Percentiles rank a stretch among this genome's conserved stretches.
phyloP scores from a whole-genome alignment of 2,113 vertebrate genomes.

The Choloepus hoffmanni region DNA sequence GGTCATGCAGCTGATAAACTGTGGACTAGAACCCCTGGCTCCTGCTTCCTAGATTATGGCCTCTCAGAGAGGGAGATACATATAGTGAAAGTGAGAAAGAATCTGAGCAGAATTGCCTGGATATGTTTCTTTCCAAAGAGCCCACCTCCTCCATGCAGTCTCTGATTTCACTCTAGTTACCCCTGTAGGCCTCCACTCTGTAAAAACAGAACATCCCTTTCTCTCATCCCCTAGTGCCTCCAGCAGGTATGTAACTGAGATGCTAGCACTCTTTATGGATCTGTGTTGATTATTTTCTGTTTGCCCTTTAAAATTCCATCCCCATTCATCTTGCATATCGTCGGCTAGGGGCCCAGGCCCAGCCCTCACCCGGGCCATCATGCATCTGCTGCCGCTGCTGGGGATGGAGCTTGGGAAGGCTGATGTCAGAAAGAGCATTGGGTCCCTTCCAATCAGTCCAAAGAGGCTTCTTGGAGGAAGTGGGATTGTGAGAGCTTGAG shows the following conservation, averaged over 20 bases:
- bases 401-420: not conserved
- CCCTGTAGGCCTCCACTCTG: not conserved
- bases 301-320: slow-evolving; percentile 50
- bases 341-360: not conserved
- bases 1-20: not conserved
- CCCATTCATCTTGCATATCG: not conserved
- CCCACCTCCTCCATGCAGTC: not conserved
- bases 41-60: not conserved
- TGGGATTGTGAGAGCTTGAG: slow-evolving; percentile 27
- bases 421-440: not conserved
- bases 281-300: slow-evolving; percentile 45
- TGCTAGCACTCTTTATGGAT: not conserved
- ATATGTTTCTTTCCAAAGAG: slow-evolving; percentile 5
- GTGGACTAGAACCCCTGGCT: not conserved
- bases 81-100: not conserved
- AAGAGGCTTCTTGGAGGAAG: slow-evolving; percentile 24
- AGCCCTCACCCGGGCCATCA: not conserved
- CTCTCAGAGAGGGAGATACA: not conserved
- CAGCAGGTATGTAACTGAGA: not conserved
- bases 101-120: not conserved
- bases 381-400: not conserved
- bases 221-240: not conserved
- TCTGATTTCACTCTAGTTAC: not conserved
- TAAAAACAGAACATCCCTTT: not conserved
- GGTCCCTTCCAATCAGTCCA: not conserved